Evolutionary conservation across 2,888 invertebrate genomes (phyloP), one percentile per base, ranked within the genome.

Genomic region (Drosophila niveifrons): DNA sequence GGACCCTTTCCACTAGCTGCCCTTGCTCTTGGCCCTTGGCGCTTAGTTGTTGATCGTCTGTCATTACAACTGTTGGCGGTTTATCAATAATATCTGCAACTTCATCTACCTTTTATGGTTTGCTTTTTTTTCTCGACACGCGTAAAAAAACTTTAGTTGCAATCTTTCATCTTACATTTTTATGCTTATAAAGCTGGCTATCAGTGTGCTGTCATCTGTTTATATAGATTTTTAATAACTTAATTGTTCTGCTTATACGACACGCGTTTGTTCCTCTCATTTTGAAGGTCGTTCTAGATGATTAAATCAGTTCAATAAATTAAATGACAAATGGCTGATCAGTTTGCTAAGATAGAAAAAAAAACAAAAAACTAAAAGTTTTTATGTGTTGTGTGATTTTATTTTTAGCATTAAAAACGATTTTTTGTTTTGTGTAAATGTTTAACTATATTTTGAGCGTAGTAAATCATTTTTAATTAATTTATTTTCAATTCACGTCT

Each of bases 31-130:
- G 72, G 43, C 64, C 39, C 36, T 55, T 46, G 28, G 53, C 34
- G 34, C 34, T 3, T 11, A 36, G 13, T 28, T 41, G 23, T 10
- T 18, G 15, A 10, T 6, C 11, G 39, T 3, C 62, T 43, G 61
- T 57, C 39, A 61, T 34, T 50, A 39, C 61, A 55, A 17, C 52
- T 68, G 52, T 53, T 59, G 31, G 10, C 46, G 36, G 61, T 31
- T 75, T 80, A 75, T 75, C 76, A 71, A 47, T 56, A 47, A 47
- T n/a, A 39, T 28, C 43, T 51, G 80, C 53, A 65, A 44, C 57
- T 62, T 75, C 64, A 75, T 75, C 65, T 47, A 28, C 61, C 61
- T 62, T 79, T 75, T 55, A 62, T 58, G 57, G 48, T n/a, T 51
- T 41, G n/a, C 18, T 10, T 23, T 23, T 51, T 41, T 17, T 31